These are phyloP conservation scores for Capra hircus DNA, from an alignment of 2,113 vertebrate species.

Conservation along the genomic window DNA sequence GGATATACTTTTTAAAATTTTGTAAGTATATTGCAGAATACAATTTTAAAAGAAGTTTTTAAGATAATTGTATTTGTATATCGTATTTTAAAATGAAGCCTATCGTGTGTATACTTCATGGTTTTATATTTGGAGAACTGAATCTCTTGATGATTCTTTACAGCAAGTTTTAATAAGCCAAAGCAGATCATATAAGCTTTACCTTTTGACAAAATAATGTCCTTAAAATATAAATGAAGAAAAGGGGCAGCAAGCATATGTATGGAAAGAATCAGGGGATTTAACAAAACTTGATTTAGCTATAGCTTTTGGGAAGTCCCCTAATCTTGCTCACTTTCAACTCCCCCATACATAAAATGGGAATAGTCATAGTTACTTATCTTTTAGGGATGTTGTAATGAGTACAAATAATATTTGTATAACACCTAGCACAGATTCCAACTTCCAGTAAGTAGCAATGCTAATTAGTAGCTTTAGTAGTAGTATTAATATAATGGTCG, in stretches of 20 bases:
- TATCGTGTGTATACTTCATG: neutral
- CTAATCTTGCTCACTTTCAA: neutral
- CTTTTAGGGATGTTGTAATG: neutral
- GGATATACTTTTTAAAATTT: neutral
- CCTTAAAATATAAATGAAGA: neutral
- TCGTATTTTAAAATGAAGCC: neutral
- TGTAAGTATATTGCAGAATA: neutral
- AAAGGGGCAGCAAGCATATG: neutral
- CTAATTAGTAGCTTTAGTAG: neutral
- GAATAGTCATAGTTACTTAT: neutral
- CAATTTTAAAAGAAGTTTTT: neutral
- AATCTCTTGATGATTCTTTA: neutral
- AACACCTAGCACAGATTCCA: neutral
- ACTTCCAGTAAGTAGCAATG: too few species aligned
- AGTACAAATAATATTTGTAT: neutral
- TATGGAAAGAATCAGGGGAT: neutral
- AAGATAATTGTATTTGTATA: neutral
- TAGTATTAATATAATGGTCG: neutral
- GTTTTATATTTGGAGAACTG: neutral
- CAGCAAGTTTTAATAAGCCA: neutral
- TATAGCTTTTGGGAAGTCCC: neutral
- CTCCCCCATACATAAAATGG: neutral
- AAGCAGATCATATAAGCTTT: neutral
- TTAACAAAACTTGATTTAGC: neutral
- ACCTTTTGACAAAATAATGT: neutral